These are phyloP conservation scores for Piscicola geometra DNA, from an alignment of 2,888 invertebrate genomes.

Conservation along the genomic window DNA sequence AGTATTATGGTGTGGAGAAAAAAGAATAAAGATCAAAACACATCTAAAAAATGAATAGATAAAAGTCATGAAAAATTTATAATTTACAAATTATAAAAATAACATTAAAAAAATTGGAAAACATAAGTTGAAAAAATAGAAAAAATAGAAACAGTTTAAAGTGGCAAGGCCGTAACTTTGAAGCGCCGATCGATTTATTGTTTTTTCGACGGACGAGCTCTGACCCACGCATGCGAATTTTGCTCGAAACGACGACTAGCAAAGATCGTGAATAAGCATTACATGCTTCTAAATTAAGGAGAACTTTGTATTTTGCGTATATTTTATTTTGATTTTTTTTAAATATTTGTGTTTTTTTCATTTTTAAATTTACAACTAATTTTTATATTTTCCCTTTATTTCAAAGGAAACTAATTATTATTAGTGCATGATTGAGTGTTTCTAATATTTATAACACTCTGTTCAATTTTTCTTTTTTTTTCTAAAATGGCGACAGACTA, in stretches of 20 bases:
- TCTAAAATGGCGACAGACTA: constrained; percentile 16
- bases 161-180: not conserved
- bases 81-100: no score
- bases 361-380: no score
- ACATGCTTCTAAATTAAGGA: constrained; percentile 31
- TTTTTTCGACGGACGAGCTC: constrained; percentile 26
- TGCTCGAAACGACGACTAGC: constrained; percentile 24
- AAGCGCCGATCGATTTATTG: constrained; percentile 30
- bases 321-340: not conserved
- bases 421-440: not conserved
- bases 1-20: no score
- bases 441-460: not conserved
- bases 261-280: constrained; percentile 35
- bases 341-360: no score
- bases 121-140: no score
- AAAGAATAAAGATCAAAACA: no score
- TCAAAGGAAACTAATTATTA: not conserved
- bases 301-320: not conserved
- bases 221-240: constrained; percentile 32
- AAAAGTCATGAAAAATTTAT: no score
- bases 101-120: no score
- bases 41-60: no score
- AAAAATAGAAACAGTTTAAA: not conserved
- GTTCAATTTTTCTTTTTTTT: constrained; percentile 2
- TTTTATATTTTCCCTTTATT: not conserved